These are phyloP conservation scores for Channallabes apus DNA, from an alignment of 2,797 vertebrate genomes.

Conservation along the genomic window DNA sequence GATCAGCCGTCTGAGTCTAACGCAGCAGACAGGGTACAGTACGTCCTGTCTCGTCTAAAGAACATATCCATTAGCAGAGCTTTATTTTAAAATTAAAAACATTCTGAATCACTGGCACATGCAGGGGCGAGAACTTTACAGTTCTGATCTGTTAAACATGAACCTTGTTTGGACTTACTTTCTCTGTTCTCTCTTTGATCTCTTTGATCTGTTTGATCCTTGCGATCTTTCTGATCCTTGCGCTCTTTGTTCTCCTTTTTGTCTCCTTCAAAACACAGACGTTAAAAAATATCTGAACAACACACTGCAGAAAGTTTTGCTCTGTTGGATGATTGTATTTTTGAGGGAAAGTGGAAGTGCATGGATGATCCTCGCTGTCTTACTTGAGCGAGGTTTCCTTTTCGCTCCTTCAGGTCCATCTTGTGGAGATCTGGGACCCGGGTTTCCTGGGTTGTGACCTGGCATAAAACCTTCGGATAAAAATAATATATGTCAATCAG, in stretches of 20 bases:
- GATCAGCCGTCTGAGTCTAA: too few relatives aligned
- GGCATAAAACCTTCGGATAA: background rate
- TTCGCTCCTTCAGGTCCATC: background rate
- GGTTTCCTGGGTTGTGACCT: background rate
- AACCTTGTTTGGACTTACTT: slow-evolving; percentile 39
- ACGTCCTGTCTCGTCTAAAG: too few relatives aligned
- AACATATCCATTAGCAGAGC: background rate
- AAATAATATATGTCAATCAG: background rate
- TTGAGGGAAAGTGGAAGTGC: background rate
- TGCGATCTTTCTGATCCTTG: slow-evolving; percentile 4
- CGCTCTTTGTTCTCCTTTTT: slow-evolving; percentile 26
- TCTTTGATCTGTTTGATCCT: background rate
- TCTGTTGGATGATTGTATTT: background rate
- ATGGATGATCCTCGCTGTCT: background rate
- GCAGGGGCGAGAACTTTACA: background rate
- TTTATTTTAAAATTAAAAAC: background rate
- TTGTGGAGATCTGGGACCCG: background rate
- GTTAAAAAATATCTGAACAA: background rate
- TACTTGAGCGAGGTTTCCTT: background rate
- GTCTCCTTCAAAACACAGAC: slow-evolving; percentile 30
- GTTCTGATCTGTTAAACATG: background rate
- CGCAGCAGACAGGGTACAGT: too few relatives aligned
- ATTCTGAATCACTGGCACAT: background rate
- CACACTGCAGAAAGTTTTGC: background rate
- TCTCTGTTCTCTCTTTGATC: slow-evolving; percentile 27